Evolutionary conservation across 1,140 invertebrate species (phyloP), one percentile per base, ranked within the genome.

Genomic region (Gonatopus flavifemur): DNA sequence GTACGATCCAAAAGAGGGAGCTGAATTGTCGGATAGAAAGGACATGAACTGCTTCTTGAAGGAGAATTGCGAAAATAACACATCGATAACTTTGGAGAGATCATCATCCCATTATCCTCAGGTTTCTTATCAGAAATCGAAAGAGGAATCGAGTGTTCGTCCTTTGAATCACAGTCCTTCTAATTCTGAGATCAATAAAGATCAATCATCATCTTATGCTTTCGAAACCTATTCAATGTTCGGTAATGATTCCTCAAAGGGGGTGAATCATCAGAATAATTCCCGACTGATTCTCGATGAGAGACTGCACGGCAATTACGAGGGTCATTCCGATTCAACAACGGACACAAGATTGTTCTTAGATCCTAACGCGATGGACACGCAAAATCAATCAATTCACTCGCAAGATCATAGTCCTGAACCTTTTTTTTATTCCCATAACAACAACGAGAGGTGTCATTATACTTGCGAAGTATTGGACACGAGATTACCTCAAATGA

Each of bases 401-500:
- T 36, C 66, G 6, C 72, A 70, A 31, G 67, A 59, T 5, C n/a
- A n/a, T n/a, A 76, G 68, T 28, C 55, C 68, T 0, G 74, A 75
- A 21, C 58, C 67, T 1, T 72, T 66, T 46, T 74, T 72, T 39
- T 78, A 77, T 40, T 38, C 70, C 0, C n/a, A n/a, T n/a, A n/a
- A n/a, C n/a, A 62, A 24, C 18, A 70, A 70, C 37, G 69, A 75
- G 9, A 63, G 68, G 5, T 76, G 72, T 42, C 69, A 74, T 15
- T 77, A 77, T 28, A 76, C 69, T 3, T 77, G 74, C 39, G 74
- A 78, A 30, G 59, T 72, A 9, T 44, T 76, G 0, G 74, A 76
- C 38, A 69, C 62, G 5, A 57, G 74, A 60, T 39, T 73, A 12
- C 60, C 61, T n/a, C 67, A 71, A 12, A 55, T 70, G 16, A 28